A percentile compares a stretch with the other conserved stretches of the same genome.
These are phyloP conservation scores for Pantherophis vulpinus DNA, from an alignment of 2,797 vertebrate genomes.

Conservation along the genomic window DNA sequence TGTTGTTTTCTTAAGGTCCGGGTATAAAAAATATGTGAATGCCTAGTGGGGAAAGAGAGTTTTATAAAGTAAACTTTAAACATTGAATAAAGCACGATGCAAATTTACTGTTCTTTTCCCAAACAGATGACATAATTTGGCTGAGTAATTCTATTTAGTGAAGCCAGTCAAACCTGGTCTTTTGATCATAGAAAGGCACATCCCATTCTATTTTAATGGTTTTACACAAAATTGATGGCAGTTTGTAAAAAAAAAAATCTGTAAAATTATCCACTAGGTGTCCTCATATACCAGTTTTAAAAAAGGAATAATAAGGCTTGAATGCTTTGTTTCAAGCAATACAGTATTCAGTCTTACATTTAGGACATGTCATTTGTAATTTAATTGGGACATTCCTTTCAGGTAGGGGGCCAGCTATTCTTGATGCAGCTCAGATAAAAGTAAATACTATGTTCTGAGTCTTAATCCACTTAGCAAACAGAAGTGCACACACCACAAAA, in stretches of 20 bases:
- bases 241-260: not conserved
- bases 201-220: not conserved
- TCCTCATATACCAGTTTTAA: slow-evolving; percentile 8
- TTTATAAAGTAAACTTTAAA: not conserved
- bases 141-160: not conserved
- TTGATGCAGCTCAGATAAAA: slow-evolving; percentile 26
- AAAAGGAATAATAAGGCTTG: not conserved
- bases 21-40: not conserved
- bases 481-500: slow-evolving; percentile 16
- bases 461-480: slow-evolving; percentile 35
- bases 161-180: not conserved
- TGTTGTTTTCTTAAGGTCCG: not conserved
- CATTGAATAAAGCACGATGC: not conserved
- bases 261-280: slow-evolving; percentile 19
- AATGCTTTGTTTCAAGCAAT: slow-evolving; percentile 11
- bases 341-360: slow-evolving; percentile 4
- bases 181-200: not conserved
- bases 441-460: slow-evolving; percentile 28
- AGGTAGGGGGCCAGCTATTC: slow-evolving; percentile 25
- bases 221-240: not conserved
- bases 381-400: slow-evolving; percentile 36
- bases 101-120: not conserved
- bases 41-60: not conserved
- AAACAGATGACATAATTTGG: not conserved
- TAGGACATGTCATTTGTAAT: slow-evolving; percentile 24